A percentile compares a stretch with the other conserved stretches of the same genome.
These are phyloP conservation scores for Lordiphosa fenestrarum DNA, from an alignment of 2,888 invertebrate genomes.

Conservation along the genomic window DNA sequence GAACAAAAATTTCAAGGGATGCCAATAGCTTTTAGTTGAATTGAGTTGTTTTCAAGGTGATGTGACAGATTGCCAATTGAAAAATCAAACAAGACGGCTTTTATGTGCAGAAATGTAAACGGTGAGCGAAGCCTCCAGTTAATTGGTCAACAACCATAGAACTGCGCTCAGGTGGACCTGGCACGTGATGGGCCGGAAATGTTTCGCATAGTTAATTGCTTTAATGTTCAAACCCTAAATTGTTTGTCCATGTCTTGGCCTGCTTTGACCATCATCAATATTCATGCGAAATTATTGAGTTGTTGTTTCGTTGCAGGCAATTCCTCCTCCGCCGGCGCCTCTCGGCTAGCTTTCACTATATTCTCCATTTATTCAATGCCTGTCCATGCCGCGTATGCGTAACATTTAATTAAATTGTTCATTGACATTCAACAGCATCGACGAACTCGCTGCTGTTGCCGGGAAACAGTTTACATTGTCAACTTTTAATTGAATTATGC, in stretches of 20 bases:
- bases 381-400: constrained; percentile 36
- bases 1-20: constrained; percentile 20
- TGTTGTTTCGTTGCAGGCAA: not conserved
- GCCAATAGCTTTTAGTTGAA: constrained; percentile 44
- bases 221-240: constrained; percentile 37
- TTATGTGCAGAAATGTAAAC: constrained; percentile 13
- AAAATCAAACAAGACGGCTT: constrained; percentile 1
- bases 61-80: constrained; percentile 2
- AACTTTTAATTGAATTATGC: constrained; percentile 61
- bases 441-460: not conserved
- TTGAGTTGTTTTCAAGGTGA: constrained; percentile 26
- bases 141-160: constrained; percentile 40
- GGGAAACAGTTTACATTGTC: constrained; percentile 38
- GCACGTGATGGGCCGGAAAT: constrained; percentile 35
- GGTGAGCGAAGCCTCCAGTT: constrained; percentile 30
- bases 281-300: constrained; percentile 40
- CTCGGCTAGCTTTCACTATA: constrained; percentile 12
- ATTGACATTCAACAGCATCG: constrained; percentile 35
- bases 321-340: not conserved
- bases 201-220: constrained; percentile 46
- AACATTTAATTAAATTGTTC: constrained; percentile 60
- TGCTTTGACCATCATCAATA: constrained; percentile 39
- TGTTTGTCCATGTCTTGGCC: not conserved
- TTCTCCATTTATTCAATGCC: constrained; percentile 1
- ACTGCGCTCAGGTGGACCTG: constrained; percentile 18